Conservation (phyloP, 2,113 vertebrate species). For the Mus spicilegus region DNA sequence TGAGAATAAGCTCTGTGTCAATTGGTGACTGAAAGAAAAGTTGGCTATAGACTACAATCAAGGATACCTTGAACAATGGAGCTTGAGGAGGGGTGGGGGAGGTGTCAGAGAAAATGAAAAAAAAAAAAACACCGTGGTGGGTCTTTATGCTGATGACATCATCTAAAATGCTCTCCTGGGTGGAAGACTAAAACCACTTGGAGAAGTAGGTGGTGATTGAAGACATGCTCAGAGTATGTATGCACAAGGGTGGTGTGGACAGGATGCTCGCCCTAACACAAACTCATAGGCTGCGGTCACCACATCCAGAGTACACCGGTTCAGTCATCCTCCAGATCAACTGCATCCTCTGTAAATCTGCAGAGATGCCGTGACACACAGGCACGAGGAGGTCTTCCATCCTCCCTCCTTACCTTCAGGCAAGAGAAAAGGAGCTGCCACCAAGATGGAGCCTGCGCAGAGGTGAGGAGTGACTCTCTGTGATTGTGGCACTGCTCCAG, state of each 20-base stretch:
- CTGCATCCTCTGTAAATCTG: too few species aligned
- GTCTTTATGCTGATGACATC: neutral
- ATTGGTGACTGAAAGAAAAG: neutral
- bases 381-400: neutral
- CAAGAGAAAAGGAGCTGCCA: neutral
- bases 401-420: neutral
- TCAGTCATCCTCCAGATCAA: too few species aligned
- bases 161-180: neutral
- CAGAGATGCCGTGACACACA: accelerated
- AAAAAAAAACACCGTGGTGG: neutral
- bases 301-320: neutral
- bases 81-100: too few species aligned
- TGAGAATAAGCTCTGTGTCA: neutral
- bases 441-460: neutral
- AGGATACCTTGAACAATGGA: too few species aligned
- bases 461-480: neutral
- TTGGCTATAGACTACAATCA: neutral
- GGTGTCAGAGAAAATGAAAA: neutral
- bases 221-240: accelerated
- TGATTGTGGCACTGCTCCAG: constrained; percentile 42
- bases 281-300: too few species aligned
- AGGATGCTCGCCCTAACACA: neutral
- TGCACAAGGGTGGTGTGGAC: neutral
- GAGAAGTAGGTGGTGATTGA: neutral
- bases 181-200: neutral